These are phyloP conservation scores for Morone saxatilis DNA, from an alignment of 2,113 vertebrate species.

Conservation along the genomic window DNA sequence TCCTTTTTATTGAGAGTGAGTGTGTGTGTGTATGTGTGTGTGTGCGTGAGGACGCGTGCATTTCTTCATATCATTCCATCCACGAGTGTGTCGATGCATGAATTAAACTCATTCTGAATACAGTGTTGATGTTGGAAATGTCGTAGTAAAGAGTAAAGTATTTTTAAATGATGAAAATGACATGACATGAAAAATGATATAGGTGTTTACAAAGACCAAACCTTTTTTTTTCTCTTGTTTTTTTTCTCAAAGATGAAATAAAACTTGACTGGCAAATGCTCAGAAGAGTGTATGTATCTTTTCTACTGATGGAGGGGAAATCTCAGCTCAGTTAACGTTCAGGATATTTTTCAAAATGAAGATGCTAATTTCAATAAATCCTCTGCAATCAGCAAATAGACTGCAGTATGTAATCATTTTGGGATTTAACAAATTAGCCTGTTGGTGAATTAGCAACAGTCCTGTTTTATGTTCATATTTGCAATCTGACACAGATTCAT, in stretches of 20 bases:
- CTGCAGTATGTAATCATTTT: constrained; percentile 1
- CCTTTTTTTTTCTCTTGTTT: constrained; percentile 54
- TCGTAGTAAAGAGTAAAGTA: constrained; percentile 75
- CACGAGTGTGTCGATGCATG: constrained; percentile 77
- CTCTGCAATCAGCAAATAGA: constrained; percentile 19
- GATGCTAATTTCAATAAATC: constrained; percentile 12
- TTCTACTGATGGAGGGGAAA: background rate
- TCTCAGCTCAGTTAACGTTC: background rate
- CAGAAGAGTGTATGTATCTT: constrained; percentile 16
- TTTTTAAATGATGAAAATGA: constrained; percentile 77
- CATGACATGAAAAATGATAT: constrained; percentile 68
- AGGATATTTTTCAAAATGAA: constrained; percentile 6
- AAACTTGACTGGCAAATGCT: constrained; percentile 68
- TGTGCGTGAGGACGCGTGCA: background rate
- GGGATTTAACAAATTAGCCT: background rate
- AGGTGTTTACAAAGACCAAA: constrained; percentile 82
- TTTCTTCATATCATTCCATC: constrained; percentile 57
- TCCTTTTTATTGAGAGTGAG: constrained; percentile 30
- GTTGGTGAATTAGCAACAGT: background rate
- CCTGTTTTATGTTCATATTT: background rate
- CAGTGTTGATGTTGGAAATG: constrained; percentile 77
- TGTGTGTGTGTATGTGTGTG: background rate
- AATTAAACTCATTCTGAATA: constrained; percentile 72
- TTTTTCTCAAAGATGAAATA: constrained; percentile 75
- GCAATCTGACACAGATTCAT: background rate